These are phyloP conservation scores for Anas platyrhynchos DNA, from an alignment of 2,113 vertebrate genomes.

Conservation along the genomic window DNA sequence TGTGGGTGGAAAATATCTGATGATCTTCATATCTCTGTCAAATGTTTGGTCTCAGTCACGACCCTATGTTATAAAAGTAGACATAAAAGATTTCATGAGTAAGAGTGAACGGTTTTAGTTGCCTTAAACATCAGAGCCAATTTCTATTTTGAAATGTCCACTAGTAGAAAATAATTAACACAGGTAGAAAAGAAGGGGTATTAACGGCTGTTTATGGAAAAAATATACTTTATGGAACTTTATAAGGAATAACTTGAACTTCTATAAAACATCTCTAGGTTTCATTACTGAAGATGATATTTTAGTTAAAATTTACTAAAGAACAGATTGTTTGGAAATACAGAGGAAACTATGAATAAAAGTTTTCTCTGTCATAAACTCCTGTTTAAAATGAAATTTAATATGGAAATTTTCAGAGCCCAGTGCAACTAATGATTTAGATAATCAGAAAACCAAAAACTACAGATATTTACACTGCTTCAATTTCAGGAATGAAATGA, in stretches of 20 bases:
- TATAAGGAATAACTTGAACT: neutral
- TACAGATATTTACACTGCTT: constrained; percentile 26
- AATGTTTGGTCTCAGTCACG: neutral
- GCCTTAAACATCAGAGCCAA: neutral
- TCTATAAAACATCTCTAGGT: neutral
- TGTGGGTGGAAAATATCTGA: neutral
- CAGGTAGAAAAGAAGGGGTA: neutral
- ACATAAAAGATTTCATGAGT: neutral
- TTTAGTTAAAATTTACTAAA: neutral
- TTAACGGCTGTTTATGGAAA: neutral
- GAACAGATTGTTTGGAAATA: neutral
- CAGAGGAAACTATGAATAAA: neutral
- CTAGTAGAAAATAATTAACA: neutral
- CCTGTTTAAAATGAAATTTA: neutral
- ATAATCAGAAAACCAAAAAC: constrained; percentile 8
- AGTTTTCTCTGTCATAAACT: neutral
- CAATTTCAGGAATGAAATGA: neutral
- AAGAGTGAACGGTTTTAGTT: neutral
- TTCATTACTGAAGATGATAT: neutral
- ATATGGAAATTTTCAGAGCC: constrained; percentile 4
- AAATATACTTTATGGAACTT: neutral
- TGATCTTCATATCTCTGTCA: neutral
- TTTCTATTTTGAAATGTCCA: neutral
- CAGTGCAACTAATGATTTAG: neutral
- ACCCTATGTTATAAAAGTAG: neutral